phyloP scores from a whole-genome alignment of 2,888 invertebrate species.

The Teinopalpus imperialis region DNA sequence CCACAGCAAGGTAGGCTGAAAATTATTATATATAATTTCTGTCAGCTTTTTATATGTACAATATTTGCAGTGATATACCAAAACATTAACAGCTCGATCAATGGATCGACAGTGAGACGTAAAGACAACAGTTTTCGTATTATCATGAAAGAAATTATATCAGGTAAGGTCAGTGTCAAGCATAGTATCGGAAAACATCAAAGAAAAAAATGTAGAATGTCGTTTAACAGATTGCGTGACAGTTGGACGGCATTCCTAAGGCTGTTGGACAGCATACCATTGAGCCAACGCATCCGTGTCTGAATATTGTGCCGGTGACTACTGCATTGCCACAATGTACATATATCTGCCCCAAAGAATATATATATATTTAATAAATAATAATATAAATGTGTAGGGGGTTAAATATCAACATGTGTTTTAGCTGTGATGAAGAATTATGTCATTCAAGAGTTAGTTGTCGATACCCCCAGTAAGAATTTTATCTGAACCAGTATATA shows the following conservation, averaged over 20 bases:
- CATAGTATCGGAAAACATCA: conserved; percentile 59
- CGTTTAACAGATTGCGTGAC: conserved; percentile 44
- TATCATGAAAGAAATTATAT: conserved; percentile 16
- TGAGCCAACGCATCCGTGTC: conserved; percentile 62
- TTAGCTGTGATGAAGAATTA: conserved; percentile 7
- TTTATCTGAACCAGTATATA: conserved; percentile 20
- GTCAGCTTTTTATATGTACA: conserved; percentile 65
- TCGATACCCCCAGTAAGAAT: conserved; percentile 15
- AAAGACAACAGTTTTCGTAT: conserved; percentile 30
- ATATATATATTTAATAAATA: background rate
- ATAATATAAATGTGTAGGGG: background rate
- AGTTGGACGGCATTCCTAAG: conserved; percentile 42
- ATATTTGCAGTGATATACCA: conserved; percentile 57
- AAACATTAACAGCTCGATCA: conserved; percentile 40
- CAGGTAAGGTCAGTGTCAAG: conserved; percentile 76
- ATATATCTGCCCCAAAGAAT: conserved; percentile 7
- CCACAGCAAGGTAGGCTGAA: conserved; percentile 96
- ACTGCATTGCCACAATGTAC: conserved; percentile 44
- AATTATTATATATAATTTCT: conserved; percentile 49
- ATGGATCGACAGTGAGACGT: conserved; percentile 8
- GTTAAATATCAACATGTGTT: conserved; percentile 12
- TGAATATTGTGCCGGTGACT: conserved; percentile 68
- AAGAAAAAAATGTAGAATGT: conserved; percentile 50
- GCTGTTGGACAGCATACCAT: no score
- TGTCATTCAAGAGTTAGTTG: conserved; percentile 23